Conservation (phyloP, 1,140 invertebrate genomes). For the Calephelis virginiensis region DNA sequence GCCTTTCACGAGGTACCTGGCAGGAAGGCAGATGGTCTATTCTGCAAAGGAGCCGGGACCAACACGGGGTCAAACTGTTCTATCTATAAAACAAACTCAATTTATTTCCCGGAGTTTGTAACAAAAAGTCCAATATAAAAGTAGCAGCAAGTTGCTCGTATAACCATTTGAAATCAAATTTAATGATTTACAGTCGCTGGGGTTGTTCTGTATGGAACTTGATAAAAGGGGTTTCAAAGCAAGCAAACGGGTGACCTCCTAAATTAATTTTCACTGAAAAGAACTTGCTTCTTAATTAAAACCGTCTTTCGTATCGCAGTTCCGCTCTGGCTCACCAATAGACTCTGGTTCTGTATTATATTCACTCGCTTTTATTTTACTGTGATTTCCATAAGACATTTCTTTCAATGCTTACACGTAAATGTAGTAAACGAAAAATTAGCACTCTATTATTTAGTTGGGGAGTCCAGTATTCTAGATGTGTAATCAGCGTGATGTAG, state of each 20-base stretch:
- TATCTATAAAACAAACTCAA: no score
- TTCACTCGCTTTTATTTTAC: no score
- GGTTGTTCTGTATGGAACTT: constrained; percentile 29
- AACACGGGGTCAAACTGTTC: no score
- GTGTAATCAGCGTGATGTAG: no score
- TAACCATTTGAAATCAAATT: not conserved
- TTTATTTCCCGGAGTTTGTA: not conserved
- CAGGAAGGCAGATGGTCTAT: no score
- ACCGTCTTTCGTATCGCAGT: not conserved
- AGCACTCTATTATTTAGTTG: no score
- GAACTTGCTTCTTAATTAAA: constrained; percentile 11
- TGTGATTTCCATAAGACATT: no score
- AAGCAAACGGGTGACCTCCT: constrained; percentile 42
- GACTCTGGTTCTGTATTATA: not conserved
- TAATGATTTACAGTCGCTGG: constrained; percentile 19
- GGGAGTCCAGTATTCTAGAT: no score
- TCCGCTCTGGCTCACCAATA: not conserved
- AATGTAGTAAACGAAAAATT: no score
- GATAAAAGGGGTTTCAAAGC: constrained; percentile 47
- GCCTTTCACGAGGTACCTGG: no score
- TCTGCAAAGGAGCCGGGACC: no score
- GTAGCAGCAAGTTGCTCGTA: not conserved
- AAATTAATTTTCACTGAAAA: constrained; percentile 35
- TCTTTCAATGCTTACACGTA: no score
- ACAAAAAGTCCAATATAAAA: not conserved